phyloP scores from a whole-genome alignment of 2,797 vertebrate genomes.

The Pristis pectinata region DNA sequence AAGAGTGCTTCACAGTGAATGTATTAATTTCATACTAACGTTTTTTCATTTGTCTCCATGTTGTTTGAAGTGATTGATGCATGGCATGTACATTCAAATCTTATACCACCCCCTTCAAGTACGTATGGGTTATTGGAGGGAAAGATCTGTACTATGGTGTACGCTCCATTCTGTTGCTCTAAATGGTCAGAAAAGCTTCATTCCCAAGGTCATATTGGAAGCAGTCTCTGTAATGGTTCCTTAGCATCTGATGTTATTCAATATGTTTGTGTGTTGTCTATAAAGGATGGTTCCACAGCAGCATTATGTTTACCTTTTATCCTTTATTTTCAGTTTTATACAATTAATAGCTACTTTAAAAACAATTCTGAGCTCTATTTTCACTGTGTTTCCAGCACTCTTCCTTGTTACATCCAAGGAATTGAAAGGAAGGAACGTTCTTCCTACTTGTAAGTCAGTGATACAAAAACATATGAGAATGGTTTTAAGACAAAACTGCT shows the following conservation, averaged over 20 bases:
- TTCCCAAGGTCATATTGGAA: too few species aligned
- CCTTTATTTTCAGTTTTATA: background rate
- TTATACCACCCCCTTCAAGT: background rate
- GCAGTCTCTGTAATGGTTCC: background rate
- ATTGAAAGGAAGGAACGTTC: background rate
- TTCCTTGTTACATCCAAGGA: background rate
- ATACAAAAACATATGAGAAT: too few species aligned
- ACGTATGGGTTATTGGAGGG: too few species aligned
- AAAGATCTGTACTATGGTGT: too few species aligned
- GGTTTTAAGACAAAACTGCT: too few species aligned
- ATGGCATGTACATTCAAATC: background rate
- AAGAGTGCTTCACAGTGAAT: too few species aligned
- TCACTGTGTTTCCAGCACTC: background rate
- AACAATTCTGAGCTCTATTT: background rate
- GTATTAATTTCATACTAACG: background rate
- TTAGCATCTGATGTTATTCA: background rate
- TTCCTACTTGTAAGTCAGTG: too few species aligned
- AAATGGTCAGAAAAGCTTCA: too few species aligned
- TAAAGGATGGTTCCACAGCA: too few species aligned
- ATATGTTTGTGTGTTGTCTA: background rate
- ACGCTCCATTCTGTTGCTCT: too few species aligned
- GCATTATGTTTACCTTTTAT: background rate
- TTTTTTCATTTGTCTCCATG: background rate
- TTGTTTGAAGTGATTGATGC: background rate
- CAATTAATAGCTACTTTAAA: too few species aligned